Percentiles rank a stretch among this genome's conserved stretches.
Conservation (phyloP, 2,797 vertebrate genomes). For the Sorex maritimensis region DNA sequence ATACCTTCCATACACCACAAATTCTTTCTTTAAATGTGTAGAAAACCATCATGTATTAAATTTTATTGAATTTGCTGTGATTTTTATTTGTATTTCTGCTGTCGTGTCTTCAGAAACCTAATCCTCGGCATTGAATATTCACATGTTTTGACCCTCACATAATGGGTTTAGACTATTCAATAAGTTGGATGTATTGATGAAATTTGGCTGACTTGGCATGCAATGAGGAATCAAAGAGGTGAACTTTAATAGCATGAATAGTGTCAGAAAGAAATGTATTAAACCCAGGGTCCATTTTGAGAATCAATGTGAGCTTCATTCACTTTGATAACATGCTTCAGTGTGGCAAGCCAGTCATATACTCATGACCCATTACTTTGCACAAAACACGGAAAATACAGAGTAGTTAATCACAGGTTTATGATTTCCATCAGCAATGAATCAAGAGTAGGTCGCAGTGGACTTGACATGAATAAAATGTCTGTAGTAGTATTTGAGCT, state of each 20-base stretch:
- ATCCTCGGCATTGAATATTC: not conserved
- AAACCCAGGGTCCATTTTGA: not conserved
- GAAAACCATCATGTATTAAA: not conserved
- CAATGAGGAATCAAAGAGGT: conserved; percentile 10
- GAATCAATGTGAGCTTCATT: not conserved
- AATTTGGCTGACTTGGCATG: not conserved
- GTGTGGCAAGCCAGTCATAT: not conserved
- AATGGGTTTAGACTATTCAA: not conserved
- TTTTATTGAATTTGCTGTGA: not conserved
- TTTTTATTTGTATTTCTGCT: not conserved
- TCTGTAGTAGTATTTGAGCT: not conserved
- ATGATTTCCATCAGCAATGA: conserved; percentile 41
- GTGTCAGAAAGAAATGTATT: not conserved
- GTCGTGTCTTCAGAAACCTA: conserved; percentile 2
- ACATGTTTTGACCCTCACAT: not conserved
- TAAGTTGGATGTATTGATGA: conserved; percentile 28
- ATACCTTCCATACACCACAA: not conserved
- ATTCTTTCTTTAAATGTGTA: not conserved
- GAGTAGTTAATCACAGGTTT: not conserved
- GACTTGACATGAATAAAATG: not conserved
- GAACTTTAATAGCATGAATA: not conserved
- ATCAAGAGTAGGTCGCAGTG: not conserved
- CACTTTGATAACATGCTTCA: not conserved
- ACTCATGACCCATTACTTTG: not conserved
- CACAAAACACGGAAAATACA: not conserved